A percentile compares a stretch with the other conserved stretches of the same genome.
Evolutionary conservation across 2,797 vertebrate genomes (phyloP).

Genomic region (Dermochelys coriacea): DNA sequence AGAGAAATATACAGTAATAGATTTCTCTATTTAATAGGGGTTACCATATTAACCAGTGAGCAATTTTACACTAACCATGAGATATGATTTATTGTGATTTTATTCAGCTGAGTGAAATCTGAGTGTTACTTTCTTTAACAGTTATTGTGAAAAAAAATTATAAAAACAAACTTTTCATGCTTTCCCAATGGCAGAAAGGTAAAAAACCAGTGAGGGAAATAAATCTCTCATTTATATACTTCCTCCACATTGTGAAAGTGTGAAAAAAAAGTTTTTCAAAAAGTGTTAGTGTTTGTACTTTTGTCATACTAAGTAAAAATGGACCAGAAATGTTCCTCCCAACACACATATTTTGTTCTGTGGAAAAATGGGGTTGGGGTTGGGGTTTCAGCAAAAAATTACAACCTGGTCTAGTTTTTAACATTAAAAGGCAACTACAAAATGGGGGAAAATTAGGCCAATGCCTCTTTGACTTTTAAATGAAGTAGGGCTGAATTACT

Average conservation of each 20-base stretch:
- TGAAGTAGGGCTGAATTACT: too few species aligned
- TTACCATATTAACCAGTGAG: too few species aligned
- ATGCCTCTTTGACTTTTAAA: too few species aligned
- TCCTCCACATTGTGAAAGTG: neutral
- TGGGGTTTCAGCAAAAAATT: too few species aligned
- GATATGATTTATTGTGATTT: too few species aligned
- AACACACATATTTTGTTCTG: neutral
- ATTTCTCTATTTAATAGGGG: too few species aligned
- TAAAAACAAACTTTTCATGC: neutral
- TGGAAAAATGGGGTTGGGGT: neutral
- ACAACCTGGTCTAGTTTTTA: too few species aligned
- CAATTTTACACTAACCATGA: too few species aligned
- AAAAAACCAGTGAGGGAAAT: neutral
- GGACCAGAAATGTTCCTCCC: neutral
- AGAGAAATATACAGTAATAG: too few species aligned
- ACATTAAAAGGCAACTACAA: too few species aligned
- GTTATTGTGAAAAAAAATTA: neutral
- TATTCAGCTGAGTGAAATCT: neutral
- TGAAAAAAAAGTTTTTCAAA: neutral
- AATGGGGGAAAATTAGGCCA: too few species aligned
- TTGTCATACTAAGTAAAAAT: neutral
- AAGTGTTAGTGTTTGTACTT: neutral
- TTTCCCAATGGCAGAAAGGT: neutral
- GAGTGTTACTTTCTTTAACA: neutral
- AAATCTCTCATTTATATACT: accelerated